Conservation (phyloP, 2,888 invertebrate genomes). For the Seira sanloemensis region DNA sequence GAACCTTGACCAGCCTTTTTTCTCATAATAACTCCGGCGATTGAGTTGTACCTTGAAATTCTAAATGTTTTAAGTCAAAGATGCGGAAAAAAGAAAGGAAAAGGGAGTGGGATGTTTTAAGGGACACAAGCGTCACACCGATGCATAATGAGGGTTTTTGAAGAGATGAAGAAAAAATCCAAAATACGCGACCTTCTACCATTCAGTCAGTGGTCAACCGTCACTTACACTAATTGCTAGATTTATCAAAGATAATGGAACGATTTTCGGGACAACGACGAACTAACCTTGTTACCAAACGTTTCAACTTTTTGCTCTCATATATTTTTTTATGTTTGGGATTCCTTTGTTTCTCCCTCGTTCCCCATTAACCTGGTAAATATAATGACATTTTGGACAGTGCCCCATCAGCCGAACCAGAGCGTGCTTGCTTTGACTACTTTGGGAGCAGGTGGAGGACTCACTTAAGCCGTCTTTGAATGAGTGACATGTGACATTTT, state of each 20-base stretch:
- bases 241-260: neutral
- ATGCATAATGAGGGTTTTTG: neutral
- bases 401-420: neutral
- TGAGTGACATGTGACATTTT: neutral
- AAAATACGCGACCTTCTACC: constrained; percentile 32
- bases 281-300: neutral
- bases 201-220: constrained; percentile 25
- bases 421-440: neutral
- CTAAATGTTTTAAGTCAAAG: constrained; percentile 52
- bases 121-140: neutral
- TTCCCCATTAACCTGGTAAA: neutral
- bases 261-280: neutral
- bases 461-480: neutral
- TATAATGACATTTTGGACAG: neutral
- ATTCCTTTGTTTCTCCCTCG: neutral
- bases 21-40: constrained; percentile 51
- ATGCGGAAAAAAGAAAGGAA: constrained; percentile 60
- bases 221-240: constrained; percentile 3
- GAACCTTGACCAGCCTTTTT: constrained; percentile 60
- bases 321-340: neutral
- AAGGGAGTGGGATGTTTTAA: constrained; percentile 11
- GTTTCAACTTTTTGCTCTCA: neutral
- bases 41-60: constrained; percentile 38
- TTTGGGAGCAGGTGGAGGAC: neutral
- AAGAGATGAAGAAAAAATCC: constrained; percentile 27